Conservation (phyloP, 2,113 vertebrate genomes). For the Takifugu flavidus region DNA sequence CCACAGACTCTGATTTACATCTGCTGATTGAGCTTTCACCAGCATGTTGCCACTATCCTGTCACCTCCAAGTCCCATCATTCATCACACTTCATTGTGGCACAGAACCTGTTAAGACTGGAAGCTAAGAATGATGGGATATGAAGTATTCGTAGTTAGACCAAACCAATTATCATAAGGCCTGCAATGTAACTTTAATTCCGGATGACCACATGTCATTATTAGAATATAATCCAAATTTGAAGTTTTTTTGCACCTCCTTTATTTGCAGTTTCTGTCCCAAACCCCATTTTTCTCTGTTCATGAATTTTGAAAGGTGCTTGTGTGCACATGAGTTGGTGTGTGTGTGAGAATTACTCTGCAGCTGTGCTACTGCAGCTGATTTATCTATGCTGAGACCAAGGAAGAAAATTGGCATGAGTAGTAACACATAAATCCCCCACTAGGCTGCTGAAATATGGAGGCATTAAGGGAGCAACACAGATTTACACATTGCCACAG, state of each 20-base stretch:
- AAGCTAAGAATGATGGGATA: conserved; percentile 42
- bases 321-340: conserved; percentile 7
- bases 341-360: conserved; percentile 28
- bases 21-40: conserved; percentile 63
- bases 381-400: conserved; percentile 67
- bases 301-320: conserved; percentile 25
- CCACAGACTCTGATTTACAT: conserved; percentile 61
- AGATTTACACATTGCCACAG: conserved; percentile 68
- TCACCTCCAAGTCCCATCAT: conserved; percentile 43
- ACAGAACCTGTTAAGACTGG: conserved; percentile 9
- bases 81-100: conserved; percentile 16
- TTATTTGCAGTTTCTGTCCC: no score
- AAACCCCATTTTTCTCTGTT: no score
- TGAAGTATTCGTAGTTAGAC: conserved; percentile 28
- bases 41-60: conserved; percentile 39
- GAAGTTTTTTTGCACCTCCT: no score
- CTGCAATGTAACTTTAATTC: no score
- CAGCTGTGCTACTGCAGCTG: conserved; percentile 65
- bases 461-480: conserved; percentile 66
- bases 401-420: conserved; percentile 71
- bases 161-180: neutral
- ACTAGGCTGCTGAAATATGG: conserved; percentile 71
- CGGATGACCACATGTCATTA: no score
- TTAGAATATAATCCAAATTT: no score
- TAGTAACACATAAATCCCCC: conserved; percentile 67